Evolutionary conservation across 2,797 vertebrate species (phyloP).

Genomic region (Liparis tanakae): DNA sequence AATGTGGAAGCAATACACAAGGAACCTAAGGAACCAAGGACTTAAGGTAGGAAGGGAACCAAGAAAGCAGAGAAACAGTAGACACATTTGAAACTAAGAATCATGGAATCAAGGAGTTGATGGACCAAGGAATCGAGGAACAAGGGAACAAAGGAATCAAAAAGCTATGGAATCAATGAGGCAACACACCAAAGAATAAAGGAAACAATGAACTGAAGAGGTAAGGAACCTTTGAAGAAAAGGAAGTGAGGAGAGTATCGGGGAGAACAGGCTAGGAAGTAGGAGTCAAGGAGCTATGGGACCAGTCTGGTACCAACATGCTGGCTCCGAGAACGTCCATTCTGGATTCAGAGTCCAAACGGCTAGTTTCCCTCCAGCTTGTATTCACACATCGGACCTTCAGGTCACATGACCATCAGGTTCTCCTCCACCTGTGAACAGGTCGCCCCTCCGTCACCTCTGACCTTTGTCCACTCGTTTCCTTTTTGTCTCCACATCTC

Average conservation of each 20-base stretch:
- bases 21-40: conserved; percentile 2
- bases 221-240: not conserved
- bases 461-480: no score
- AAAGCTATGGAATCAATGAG: not conserved
- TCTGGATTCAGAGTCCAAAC: conserved; percentile 12
- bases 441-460: not conserved
- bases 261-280: not conserved
- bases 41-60: not conserved
- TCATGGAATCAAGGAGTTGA: not conserved
- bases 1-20: not conserved
- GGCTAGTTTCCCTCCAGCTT: not conserved
- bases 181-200: not conserved
- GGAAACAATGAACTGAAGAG: conserved; percentile 1
- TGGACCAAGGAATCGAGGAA: not conserved
- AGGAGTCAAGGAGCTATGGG: not conserved
- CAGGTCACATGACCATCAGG: not conserved
- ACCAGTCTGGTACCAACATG: not conserved
- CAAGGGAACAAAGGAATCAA: not conserved
- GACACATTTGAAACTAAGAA: not conserved
- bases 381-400: not conserved
- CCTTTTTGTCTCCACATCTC: not conserved
- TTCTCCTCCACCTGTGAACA: not conserved
- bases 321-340: conserved; percentile 5
- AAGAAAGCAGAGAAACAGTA: not conserved
- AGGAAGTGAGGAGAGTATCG: not conserved